Conservation (phyloP, 2,113 vertebrate genomes). For the Microtus pennsylvanicus region DNA sequence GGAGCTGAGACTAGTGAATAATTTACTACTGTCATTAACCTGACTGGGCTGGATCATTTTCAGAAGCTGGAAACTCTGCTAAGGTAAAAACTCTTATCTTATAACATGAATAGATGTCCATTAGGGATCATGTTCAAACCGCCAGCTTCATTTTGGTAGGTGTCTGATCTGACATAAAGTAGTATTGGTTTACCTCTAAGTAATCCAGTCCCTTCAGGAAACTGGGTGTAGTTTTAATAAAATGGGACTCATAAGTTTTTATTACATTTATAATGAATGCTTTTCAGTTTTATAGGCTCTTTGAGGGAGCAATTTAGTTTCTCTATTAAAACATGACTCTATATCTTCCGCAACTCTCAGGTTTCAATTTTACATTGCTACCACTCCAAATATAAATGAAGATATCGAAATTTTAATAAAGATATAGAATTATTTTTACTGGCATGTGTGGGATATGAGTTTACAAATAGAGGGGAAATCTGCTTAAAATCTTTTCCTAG, state of each 20-base stretch:
- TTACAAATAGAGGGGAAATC: constrained; percentile 72
- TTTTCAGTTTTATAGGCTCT: constrained; percentile 87
- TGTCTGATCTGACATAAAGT: constrained; percentile 78
- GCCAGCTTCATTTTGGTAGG: constrained; percentile 71
- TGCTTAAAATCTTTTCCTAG: constrained; percentile 67
- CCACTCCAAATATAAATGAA: constrained; percentile 83
- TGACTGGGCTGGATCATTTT: constrained; percentile 52
- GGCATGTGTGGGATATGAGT: constrained; percentile 47
- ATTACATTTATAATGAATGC: constrained; percentile 88
- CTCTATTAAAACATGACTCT: constrained; percentile 87
- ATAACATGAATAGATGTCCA: constrained; percentile 44
- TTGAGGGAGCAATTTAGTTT: constrained; percentile 85
- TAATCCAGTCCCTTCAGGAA: constrained; percentile 83
- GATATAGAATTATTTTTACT: constrained; percentile 70
- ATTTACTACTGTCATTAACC: constrained; percentile 62
- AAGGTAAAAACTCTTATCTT: constrained; percentile 51
- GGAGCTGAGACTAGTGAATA: constrained; percentile 40
- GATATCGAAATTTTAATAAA: constrained; percentile 84
- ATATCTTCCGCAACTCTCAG: constrained; percentile 85
- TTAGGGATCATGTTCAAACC: constrained; percentile 74
- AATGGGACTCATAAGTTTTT: constrained; percentile 87
- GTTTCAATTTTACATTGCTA: constrained; percentile 83
- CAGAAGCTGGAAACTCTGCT: constrained; percentile 49
- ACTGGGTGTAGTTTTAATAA: constrained; percentile 87
- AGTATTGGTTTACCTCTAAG: constrained; percentile 77